Evolutionary conservation across 2,113 vertebrate genomes (phyloP), one percentile per base, ranked within the genome.

Genomic region (Circaetus cinerascens): DNA sequence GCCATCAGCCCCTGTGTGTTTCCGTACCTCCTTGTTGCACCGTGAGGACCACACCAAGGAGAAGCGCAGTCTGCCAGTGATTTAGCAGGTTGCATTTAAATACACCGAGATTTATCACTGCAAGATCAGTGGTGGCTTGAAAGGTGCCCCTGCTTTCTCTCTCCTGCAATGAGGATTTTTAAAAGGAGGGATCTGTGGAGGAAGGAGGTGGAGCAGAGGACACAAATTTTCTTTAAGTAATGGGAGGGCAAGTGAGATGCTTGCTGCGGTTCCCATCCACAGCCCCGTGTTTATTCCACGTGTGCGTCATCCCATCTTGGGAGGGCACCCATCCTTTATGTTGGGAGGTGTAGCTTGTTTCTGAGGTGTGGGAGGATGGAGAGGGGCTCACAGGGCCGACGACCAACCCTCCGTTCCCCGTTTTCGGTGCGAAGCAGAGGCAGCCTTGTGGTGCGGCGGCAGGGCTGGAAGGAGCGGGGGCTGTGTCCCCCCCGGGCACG

Each of bases 401-500:
- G 2, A 5, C 45, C 50, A 41, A 15, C 50, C 53, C 18, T 92
- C 41, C 25, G 10, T 60, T 45, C 41, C 57, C 51, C 36, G 23
- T 78, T 72, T 75, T 72, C 51, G 4, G 63, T 68, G 67, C 72
- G 34, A 36, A 92, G 50, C 85, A 56, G 81, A 74, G 81, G 18
- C 41, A 38, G 67, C 30, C 64, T 59, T 3, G 6, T 38, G 46
- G 48, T 6, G 1, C 34, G 9, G 50, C 14, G 14, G 50, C 14
- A 26, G 50, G 50, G 26, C 50, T 51, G 50, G 26, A 27, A 27
- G 34, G 30, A 27, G 32, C 6, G 2, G 36, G 7, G 15, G 5
- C 32, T 46, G 17, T 68, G 72, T 36, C 36, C 15, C 30, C 50
- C 26, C 3, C 1, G 17, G 25, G 8, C 0, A 0, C 1, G 0